phyloP scores from a whole-genome alignment of 2,113 vertebrate species.

The Percina caprodes region DNA sequence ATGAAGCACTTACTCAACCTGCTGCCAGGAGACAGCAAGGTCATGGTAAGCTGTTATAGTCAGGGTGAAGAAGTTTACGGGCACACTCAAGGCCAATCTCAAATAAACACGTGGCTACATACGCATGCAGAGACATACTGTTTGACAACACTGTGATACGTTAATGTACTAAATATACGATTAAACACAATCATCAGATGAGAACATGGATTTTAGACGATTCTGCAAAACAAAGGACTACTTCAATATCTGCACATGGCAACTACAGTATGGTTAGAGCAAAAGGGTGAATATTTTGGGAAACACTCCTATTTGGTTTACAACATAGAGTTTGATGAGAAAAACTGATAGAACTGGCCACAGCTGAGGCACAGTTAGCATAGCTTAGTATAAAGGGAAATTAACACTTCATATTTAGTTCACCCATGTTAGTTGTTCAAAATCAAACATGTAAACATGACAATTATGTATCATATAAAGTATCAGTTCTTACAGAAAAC shows the following conservation, averaged over 20 bases:
- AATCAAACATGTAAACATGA: too few relatives aligned
- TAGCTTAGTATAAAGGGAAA: neutral
- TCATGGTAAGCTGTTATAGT: slow-evolving; percentile 56
- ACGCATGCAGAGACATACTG: slow-evolving; percentile 5
- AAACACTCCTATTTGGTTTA: neutral
- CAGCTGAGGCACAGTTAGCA: too few relatives aligned
- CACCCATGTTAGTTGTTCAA: too few relatives aligned
- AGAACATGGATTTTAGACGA: too few relatives aligned
- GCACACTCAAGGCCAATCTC: slow-evolving; percentile 56
- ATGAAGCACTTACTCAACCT: slow-evolving; percentile 75
- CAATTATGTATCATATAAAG: too few relatives aligned
- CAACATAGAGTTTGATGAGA: neutral
- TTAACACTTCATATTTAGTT: too few relatives aligned
- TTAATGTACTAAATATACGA: neutral
- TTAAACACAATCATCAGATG: neutral
- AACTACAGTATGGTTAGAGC: neutral
- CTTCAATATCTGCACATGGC: neutral
- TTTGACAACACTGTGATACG: neutral
- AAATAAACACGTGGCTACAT: slow-evolving; percentile 22
- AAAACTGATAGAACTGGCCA: neutral
- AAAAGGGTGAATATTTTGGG: neutral
- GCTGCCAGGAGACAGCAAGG: slow-evolving; percentile 65
- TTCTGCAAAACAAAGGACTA: neutral
- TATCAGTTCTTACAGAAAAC: neutral
- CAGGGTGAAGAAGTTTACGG: slow-evolving; percentile 41